Percentiles rank a stretch among this genome's conserved stretches.
phyloP scores from a whole-genome alignment of 2,888 invertebrate species.

The Plutella xylostella region DNA sequence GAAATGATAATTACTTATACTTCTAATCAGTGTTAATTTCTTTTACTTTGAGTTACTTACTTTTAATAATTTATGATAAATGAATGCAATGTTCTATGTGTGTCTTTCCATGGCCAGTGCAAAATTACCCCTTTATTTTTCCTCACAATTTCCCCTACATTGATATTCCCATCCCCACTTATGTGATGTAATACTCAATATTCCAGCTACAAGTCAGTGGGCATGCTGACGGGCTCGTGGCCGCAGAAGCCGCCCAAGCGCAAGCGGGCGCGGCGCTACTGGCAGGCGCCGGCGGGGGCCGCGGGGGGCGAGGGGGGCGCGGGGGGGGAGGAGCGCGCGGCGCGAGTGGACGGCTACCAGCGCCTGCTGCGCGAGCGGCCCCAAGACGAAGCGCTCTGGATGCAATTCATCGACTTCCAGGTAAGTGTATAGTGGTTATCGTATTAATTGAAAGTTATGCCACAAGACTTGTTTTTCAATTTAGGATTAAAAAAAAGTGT shows the following conservation, averaged over 20 bases:
- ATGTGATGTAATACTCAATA: too few species aligned
- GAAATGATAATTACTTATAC: too few species aligned
- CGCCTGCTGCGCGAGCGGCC: slow-evolving; percentile 32
- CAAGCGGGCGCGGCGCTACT: not conserved
- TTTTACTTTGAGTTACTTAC: too few species aligned
- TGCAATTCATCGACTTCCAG: slow-evolving; percentile 39
- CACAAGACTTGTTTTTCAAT: too few species aligned
- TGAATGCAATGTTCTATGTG: too few species aligned
- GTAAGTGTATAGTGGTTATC: too few species aligned
- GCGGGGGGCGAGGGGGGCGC: slow-evolving; percentile 2
- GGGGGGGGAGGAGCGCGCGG: slow-evolving; percentile 5
- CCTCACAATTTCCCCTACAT: not conserved
- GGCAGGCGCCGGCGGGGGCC: not conserved
- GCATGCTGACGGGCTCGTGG: not conserved
- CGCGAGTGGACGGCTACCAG: slow-evolving; percentile 23
- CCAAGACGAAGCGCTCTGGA: slow-evolving; percentile 34
- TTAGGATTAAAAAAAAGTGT: too few species aligned
- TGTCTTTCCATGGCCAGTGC: too few species aligned
- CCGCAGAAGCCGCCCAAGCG: not conserved
- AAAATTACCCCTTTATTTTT: too few species aligned
- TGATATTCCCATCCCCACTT: not conserved
- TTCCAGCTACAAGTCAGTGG: not conserved
- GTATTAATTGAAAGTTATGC: too few species aligned
- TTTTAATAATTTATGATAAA: too few species aligned
- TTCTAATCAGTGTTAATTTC: too few species aligned